A percentile compares a stretch with the other conserved stretches of the same genome.
Conservation (phyloP, 2,113 vertebrate genomes). For the Trogon melanurus region DNA sequence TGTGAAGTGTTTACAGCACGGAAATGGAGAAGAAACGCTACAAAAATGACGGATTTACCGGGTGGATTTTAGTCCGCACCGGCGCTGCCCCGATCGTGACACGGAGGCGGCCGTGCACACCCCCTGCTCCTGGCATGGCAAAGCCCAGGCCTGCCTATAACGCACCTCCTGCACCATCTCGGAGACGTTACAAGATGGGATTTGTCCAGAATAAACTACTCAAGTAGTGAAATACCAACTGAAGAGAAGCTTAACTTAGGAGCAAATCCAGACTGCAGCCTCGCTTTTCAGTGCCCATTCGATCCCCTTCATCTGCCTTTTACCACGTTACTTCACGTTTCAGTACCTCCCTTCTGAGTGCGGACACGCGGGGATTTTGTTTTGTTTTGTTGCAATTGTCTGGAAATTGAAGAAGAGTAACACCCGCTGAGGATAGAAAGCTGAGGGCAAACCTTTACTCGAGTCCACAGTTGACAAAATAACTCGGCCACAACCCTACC, state of each 20-base stretch:
- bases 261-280: neutral
- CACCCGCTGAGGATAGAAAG: neutral
- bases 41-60: neutral
- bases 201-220: neutral
- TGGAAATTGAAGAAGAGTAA: neutral
- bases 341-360: neutral
- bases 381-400: neutral
- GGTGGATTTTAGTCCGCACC: rapidly evolving
- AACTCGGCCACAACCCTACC: neutral
- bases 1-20: neutral
- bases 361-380: rapidly evolving
- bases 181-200: neutral
- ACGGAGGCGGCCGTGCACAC: neutral
- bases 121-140: neutral
- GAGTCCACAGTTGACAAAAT: neutral
- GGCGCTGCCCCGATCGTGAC: rapidly evolving
- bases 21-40: neutral
- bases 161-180: neutral
- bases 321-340: neutral
- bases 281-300: neutral
- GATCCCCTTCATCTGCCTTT: neutral
- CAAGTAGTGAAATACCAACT: neutral
- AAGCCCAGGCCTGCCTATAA: neutral
- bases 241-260: neutral
- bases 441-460: neutral